A percentile compares a stretch with the other conserved stretches of the same genome.
These are phyloP conservation scores for Coptotermes formosanus DNA, from an alignment of 1,140 invertebrate genomes.

Conservation along the genomic window DNA sequence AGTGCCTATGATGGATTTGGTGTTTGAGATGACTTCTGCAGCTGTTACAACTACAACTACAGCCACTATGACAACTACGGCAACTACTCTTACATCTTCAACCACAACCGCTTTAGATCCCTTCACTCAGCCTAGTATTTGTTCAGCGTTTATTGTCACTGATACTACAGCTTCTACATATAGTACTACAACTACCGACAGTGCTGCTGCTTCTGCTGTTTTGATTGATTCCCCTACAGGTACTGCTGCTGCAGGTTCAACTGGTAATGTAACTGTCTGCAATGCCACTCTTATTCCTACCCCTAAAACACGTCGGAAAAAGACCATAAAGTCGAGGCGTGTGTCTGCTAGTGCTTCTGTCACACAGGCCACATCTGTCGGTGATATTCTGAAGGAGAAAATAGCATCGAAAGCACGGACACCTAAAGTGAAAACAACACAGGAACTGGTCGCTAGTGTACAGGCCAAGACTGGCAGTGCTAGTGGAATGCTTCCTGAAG, in stretches of 20 bases:
- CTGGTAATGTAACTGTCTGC: neutral
- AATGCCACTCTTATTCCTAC: neutral
- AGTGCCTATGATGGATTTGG: conserved; percentile 28
- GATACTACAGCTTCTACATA: neutral
- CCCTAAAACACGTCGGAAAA: neutral
- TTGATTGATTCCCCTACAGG: neutral
- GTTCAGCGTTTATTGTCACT: no score
- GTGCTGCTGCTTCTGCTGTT: no score
- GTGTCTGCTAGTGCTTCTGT: conserved; percentile 31
- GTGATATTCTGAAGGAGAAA: conserved; percentile 63
- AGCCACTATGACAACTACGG: neutral
- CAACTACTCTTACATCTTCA: no score
- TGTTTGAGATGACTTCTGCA: neutral
- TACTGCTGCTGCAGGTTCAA: neutral
- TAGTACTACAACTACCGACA: neutral
- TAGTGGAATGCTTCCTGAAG: conserved; percentile 37
- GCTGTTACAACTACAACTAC: neutral
- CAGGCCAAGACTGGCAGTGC: conserved; percentile 52
- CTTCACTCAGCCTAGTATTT: no score
- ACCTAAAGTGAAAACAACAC: conserved; percentile 80
- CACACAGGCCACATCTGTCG: conserved; percentile 48
- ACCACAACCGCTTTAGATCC: no score
- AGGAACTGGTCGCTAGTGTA: conserved; percentile 75
- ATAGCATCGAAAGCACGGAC: conserved; percentile 61
- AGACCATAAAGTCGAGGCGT: neutral